Base-by-base conservation (phyloP, 2,888 invertebrate species). In the Sinhomidia bicolor region DNA sequence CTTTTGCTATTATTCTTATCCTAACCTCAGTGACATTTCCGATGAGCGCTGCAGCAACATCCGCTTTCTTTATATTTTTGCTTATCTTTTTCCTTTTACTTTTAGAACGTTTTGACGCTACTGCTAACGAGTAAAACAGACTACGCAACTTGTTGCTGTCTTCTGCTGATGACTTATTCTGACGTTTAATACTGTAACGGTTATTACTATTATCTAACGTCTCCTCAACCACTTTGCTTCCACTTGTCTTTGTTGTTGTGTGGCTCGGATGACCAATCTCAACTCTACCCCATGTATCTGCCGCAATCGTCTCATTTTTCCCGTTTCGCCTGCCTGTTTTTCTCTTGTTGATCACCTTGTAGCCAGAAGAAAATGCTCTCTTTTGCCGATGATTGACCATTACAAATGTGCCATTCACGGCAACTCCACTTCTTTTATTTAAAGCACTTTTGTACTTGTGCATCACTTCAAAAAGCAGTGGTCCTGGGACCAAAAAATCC, bases 401-500 rank as follows among this genome's bases (percentile, higher is more conserved):
- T 47, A 44, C 17, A 68, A 23, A 6, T 0, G 41, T 82, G 47
- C 32, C 23, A 29, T 29, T 51, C 1, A 1, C 32, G 17, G 23
- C 2, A 10, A 17, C 1, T 0, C 20, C 60, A 4, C 51, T 47
- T 44, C 62, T 44, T 0, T 44, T 44, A 1, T 51, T 6, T 10
- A 51, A 29, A 68, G 57, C 51, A 32, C 17, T 26, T 23, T 65
- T 29, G 68, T 83, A 78, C 23, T 78, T 76, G 10, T 68, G 60
- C 83, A 78, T 86, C 20, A 78, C 41, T 0, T 82, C 54, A 20
- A 78, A 85, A 2, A 87, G 54, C 10, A 87, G n/a, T 1, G 65
- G 83, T 6, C 81, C 90, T 0, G 90, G 90, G 7, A 90, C 62
- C 29, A 83, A 90, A 1, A 81, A 14, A 36, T 90, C 90, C 0